A percentile compares a stretch with the other conserved stretches of the same genome.
Conservation (phyloP, 2,888 invertebrate species). For the Phragmatobia fuliginosa region DNA sequence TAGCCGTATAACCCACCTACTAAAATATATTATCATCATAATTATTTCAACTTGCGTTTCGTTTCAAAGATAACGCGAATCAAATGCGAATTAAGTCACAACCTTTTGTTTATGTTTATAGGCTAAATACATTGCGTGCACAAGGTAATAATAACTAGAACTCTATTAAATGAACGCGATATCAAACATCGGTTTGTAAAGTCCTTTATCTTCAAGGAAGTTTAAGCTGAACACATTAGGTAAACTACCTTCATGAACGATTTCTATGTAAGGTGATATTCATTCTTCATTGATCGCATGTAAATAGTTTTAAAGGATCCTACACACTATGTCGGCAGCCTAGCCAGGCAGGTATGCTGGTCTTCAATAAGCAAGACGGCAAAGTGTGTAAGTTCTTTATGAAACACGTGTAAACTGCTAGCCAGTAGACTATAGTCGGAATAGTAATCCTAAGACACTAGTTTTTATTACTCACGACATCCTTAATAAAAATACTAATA, state of each 20-base stretch:
- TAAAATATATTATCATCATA: neutral
- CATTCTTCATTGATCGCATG: neutral
- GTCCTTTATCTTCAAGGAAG: neutral
- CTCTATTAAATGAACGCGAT: constrained; percentile 1
- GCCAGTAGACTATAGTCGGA: neutral
- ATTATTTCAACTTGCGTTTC: neutral
- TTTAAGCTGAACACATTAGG: neutral
- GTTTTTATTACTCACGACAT: neutral
- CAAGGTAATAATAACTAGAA: neutral
- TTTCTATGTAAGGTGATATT: neutral
- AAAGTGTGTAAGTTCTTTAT: neutral
- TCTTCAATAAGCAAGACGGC: too few species aligned
- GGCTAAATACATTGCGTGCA: neutral
- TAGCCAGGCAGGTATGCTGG: too few species aligned
- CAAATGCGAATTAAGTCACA: neutral
- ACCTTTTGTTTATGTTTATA: neutral
- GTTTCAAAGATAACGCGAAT: neutral
- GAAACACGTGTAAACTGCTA: neutral
- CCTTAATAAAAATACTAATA: neutral
- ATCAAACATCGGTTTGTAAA: neutral
- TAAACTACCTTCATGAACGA: neutral
- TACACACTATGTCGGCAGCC: too few species aligned
- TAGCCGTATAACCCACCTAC: neutral
- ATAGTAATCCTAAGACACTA: neutral
- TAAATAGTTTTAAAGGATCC: neutral